Evolutionary conservation across 1,140 invertebrate species (phyloP).

Genomic region (Schlechtendalia chinensis): DNA sequence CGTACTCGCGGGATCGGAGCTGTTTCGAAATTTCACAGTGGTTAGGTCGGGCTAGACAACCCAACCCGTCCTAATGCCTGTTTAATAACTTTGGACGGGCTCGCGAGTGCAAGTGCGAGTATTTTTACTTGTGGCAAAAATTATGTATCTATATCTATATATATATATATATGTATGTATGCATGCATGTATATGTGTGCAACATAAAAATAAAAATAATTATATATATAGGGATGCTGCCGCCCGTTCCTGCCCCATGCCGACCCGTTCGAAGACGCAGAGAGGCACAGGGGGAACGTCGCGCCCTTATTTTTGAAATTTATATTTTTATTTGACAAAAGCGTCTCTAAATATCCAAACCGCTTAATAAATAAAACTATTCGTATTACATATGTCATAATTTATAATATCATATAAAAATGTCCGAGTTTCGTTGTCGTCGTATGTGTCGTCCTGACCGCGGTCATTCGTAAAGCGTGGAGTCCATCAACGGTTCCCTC

Average conservation of each 20-base stretch:
- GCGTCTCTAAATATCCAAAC: slow-evolving; percentile 27
- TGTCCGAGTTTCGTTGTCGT: too few species aligned
- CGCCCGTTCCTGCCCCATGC: too few species aligned
- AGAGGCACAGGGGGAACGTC: background rate
- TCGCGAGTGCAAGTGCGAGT: too few species aligned
- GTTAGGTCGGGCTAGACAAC: too few species aligned
- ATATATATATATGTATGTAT: background rate
- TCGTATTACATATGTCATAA: too few species aligned
- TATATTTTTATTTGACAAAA: slow-evolving; percentile 17
- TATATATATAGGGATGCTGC: too few species aligned
- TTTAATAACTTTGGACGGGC: too few species aligned
- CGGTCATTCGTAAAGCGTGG: slow-evolving; percentile 44
- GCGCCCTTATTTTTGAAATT: background rate
- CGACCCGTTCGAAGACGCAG: background rate
- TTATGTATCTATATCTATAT: background rate
- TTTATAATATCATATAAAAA: background rate
- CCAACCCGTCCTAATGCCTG: too few species aligned
- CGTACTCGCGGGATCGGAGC: too few species aligned
- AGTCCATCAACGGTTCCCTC: slow-evolving; percentile 40
- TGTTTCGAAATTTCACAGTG: too few species aligned
- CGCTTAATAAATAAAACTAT: slow-evolving; percentile 23
- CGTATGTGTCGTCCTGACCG: too few species aligned
- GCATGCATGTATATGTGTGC: background rate
- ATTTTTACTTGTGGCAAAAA: background rate
- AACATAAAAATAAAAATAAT: slow-evolving; percentile 16